Conservation (phyloP, 1,140 invertebrate genomes). For the Zaprionus nigranus region DNA sequence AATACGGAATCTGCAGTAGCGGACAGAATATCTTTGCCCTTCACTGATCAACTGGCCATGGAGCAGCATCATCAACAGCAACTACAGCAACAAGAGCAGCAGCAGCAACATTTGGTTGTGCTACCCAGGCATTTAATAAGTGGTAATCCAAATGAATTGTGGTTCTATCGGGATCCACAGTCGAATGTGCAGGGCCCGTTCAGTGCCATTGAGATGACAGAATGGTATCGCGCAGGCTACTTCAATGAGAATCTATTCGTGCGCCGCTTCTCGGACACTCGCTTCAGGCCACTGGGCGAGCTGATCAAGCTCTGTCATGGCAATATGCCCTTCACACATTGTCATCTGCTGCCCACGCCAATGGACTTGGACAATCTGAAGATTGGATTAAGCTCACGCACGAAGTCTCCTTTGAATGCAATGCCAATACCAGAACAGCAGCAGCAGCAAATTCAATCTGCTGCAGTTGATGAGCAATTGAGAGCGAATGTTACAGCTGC, state of each 20-base stretch:
- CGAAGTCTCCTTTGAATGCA: constrained; percentile 47
- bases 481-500: constrained; percentile 71
- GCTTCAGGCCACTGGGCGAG: constrained; percentile 90
- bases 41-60: constrained; percentile 41
- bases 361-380: constrained; percentile 75
- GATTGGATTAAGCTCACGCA: constrained; percentile 76
- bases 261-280: constrained; percentile 91
- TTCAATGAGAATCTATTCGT: constrained; percentile 93
- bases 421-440: constrained; percentile 59
- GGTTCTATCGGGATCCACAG: constrained; percentile 94
- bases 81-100: constrained; percentile 17
- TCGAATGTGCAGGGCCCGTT: constrained; percentile 94
- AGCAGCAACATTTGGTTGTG: constrained; percentile 51
- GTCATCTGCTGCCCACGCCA: constrained; percentile 65
- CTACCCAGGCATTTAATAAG: constrained; percentile 50
- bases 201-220: constrained; percentile 93
- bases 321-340: constrained; percentile 90
- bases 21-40: constrained; percentile 21
- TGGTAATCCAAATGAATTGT: constrained; percentile 83
- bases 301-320: constrained; percentile 91
- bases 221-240: constrained; percentile 96
- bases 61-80: constrained; percentile 54
- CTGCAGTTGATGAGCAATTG: constrained; percentile 50
- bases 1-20: not conserved
- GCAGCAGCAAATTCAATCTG: constrained; percentile 13